phyloP scores from a whole-genome alignment of 2,888 invertebrate species.

The Tachystola acroxantha region DNA sequence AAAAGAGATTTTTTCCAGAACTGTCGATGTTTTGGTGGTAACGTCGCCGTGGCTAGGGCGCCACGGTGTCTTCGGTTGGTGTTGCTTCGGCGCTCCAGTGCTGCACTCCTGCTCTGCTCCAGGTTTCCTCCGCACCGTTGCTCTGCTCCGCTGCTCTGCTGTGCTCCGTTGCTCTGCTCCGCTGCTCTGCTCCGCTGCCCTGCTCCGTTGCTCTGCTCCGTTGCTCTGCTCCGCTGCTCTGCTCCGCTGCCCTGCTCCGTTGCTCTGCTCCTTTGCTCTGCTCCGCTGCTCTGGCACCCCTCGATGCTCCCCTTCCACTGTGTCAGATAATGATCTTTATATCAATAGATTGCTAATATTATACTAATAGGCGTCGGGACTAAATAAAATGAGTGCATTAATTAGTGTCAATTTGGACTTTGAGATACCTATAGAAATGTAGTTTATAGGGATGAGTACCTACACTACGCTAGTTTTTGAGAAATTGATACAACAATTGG shows the following conservation, averaged over 20 bases:
- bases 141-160: conserved; percentile 1
- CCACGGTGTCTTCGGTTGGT: background rate
- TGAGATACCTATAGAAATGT: no score
- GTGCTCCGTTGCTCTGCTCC: background rate
- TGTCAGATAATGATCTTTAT: no score
- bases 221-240: conserved; percentile 2
- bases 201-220: background rate
- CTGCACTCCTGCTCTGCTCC: background rate
- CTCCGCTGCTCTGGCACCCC: conserved; percentile 15
- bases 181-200: background rate
- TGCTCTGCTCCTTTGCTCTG: background rate
- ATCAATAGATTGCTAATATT: no score
- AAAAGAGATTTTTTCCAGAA: background rate
- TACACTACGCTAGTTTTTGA: no score
- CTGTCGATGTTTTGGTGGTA: no score
- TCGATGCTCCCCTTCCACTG: no score
- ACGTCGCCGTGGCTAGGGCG: background rate
- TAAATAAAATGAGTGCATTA: no score
- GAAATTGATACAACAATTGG: no score
- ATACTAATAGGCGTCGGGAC: no score
- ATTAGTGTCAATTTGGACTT: no score
- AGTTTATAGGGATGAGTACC: no score
- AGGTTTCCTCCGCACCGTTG: background rate
- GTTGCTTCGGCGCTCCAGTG: background rate
- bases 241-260: conserved; percentile 4